Conservation (phyloP, 2,888 invertebrate genomes). For the Pseudococcus longispinus region DNA sequence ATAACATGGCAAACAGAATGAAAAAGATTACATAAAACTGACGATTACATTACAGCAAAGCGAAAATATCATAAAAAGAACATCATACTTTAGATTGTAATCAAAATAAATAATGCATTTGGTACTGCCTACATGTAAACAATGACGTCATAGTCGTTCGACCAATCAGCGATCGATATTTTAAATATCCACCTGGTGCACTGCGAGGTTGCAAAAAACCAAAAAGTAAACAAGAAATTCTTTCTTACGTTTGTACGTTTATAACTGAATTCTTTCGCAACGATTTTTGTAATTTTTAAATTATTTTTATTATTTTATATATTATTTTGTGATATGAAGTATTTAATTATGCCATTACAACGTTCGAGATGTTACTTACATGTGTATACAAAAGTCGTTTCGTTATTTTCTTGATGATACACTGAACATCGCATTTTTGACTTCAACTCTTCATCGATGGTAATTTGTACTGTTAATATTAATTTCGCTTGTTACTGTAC, state of each 20-base stretch:
- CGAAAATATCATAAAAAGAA: not conserved
- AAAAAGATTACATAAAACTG: not conserved
- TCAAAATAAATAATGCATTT: constrained; percentile 23
- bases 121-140: constrained; percentile 26
- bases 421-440: not conserved
- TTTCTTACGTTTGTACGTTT: constrained; percentile 16
- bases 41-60: not conserved
- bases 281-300: not conserved
- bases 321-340: not conserved
- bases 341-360: not conserved
- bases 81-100: not conserved
- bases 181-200: not conserved
- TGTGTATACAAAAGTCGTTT: not conserved
- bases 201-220: not conserved
- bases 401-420: not conserved
- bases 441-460: not conserved
- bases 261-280: constrained; percentile 1
- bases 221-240: constrained; percentile 29
- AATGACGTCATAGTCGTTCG: not conserved
- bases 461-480: not conserved
- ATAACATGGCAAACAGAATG: not conserved
- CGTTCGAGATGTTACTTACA: not conserved
- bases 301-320: not conserved
- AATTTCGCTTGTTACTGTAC: not conserved
- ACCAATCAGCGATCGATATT: not conserved